A percentile compares a stretch with the other conserved stretches of the same genome.
Evolutionary conservation across 2,113 vertebrate species (phyloP).

Genomic region (Mus pahari): DNA sequence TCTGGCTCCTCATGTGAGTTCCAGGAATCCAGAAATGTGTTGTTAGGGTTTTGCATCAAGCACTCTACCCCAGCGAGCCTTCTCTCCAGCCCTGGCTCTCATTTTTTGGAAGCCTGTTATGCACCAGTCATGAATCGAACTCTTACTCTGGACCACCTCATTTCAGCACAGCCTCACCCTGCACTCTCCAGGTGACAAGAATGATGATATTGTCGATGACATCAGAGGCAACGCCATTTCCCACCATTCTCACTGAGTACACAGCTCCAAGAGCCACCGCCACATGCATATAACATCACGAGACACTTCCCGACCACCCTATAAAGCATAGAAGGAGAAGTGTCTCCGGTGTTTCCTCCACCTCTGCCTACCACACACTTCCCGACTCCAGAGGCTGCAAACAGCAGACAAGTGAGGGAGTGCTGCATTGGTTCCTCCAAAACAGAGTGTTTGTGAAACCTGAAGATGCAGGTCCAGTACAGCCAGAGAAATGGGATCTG

Average conservation of each 20-base stretch:
- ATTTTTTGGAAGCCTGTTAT: background rate
- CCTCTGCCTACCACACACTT: background rate
- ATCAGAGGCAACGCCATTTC: background rate
- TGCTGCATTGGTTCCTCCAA: background rate
- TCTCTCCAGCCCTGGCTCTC: background rate
- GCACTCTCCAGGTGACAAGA: background rate
- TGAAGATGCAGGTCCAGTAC: background rate
- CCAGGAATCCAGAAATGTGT: background rate
- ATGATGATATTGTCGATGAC: background rate
- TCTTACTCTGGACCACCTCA: background rate
- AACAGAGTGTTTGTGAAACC: background rate
- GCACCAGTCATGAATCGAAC: background rate
- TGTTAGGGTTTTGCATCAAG: background rate
- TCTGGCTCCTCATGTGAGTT: background rate
- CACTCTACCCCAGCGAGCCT: background rate
- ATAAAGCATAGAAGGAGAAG: background rate
- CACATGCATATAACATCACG: background rate
- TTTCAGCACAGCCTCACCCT: background rate
- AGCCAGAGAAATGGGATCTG: background rate
- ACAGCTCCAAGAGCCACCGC: background rate
- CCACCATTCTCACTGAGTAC: background rate
- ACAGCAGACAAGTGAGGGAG: background rate
- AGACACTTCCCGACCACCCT: background rate
- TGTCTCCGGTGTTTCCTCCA: background rate
- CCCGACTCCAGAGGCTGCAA: background rate